Conservation (phyloP, 2,797 vertebrate species). For the Paguma larvata region DNA sequence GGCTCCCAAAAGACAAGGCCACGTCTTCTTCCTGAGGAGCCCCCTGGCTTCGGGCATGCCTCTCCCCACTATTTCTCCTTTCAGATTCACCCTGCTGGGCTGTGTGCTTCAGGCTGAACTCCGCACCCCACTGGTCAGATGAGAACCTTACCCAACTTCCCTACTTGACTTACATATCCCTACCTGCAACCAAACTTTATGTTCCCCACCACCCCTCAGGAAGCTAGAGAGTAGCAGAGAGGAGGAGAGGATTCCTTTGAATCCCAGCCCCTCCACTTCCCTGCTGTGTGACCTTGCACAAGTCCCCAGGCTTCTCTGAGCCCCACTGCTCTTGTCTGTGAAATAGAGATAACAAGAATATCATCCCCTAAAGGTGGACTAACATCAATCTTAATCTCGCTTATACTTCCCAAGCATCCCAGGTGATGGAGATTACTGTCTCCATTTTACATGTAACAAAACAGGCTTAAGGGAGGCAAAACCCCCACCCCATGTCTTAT, state of each 20-base stretch:
- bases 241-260: background rate
- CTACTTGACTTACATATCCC: background rate
- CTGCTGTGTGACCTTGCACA: background rate
- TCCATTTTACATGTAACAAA: constrained; percentile 4
- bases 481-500: background rate
- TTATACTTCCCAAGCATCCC: background rate
- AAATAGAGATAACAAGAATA: background rate
- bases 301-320: constrained; percentile 21
- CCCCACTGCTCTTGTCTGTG: background rate
- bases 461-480: background rate
- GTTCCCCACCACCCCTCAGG: background rate
- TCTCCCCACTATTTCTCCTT: background rate
- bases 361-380: background rate
- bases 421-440: background rate
- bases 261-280: background rate
- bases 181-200: background rate
- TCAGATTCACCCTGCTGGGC: background rate
- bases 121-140: constrained; percentile 24
- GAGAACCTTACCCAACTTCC: constrained; percentile 5
- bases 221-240: background rate
- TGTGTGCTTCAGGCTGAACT: background rate
- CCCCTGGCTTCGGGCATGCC: background rate
- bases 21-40: background rate
- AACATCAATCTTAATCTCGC: background rate
- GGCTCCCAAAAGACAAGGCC: background rate